These are phyloP conservation scores for Dysdera silvatica DNA, from an alignment of 1,140 invertebrate genomes.

Conservation along the genomic window DNA sequence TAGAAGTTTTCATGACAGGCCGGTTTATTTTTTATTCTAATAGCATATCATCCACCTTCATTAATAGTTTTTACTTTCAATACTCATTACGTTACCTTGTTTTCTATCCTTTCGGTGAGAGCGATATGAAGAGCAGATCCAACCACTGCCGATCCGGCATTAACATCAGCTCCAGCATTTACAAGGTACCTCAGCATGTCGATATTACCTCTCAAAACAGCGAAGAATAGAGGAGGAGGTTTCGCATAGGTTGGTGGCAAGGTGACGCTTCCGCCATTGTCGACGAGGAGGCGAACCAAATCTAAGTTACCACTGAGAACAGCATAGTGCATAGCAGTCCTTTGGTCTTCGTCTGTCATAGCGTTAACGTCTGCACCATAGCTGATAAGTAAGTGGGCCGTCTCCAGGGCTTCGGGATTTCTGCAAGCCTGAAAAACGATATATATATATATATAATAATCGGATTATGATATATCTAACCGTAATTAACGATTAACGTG, in stretches of 20 bases:
- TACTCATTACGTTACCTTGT: constrained; percentile 12
- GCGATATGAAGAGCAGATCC: constrained; percentile 77
- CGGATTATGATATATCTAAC: too few relatives aligned
- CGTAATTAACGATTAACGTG: too few relatives aligned
- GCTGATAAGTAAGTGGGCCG: constrained; percentile 62
- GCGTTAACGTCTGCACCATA: constrained; percentile 74
- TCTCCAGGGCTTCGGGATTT: constrained; percentile 65
- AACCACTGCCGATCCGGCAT: constrained; percentile 69
- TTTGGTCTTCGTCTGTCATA: constrained; percentile 67
- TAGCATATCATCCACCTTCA: too few relatives aligned
- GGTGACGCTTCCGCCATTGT: constrained; percentile 67
- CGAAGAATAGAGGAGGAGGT: constrained; percentile 72
- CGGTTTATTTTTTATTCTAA: too few relatives aligned
- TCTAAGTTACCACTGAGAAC: constrained; percentile 67
- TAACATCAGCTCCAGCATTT: constrained; percentile 63
- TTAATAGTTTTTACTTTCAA: too few relatives aligned
- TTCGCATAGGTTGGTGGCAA: constrained; percentile 59
- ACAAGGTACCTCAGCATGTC: constrained; percentile 53
- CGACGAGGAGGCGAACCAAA: constrained; percentile 67
- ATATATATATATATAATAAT: too few relatives aligned
- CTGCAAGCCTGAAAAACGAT: constrained; percentile 55
- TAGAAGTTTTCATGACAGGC: too few relatives aligned
- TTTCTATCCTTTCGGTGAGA: constrained; percentile 59
- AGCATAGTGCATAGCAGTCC: constrained; percentile 79
- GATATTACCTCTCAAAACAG: constrained; percentile 67